Percentiles rank a stretch among this genome's conserved stretches.
Conservation (phyloP, 2,888 invertebrate genomes). For the Callosobruchus maculatus region DNA sequence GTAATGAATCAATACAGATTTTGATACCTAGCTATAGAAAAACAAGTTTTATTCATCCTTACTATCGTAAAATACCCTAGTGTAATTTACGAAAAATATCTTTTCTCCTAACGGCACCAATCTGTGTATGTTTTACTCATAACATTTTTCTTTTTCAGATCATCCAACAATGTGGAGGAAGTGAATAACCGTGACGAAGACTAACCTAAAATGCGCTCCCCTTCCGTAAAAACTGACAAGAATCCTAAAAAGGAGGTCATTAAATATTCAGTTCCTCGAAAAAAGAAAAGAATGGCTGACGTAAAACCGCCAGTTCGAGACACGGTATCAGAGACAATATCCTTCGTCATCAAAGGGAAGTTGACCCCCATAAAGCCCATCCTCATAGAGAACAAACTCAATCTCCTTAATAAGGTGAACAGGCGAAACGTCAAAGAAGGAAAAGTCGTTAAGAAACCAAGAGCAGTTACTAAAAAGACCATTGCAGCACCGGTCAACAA, state of each 20-base stretch:
- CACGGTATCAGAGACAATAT: slow-evolving; percentile 44
- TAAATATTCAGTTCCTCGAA: slow-evolving; percentile 22
- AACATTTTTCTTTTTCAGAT: not conserved
- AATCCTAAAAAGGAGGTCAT: slow-evolving; percentile 13
- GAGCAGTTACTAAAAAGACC: not conserved
- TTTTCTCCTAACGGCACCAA: no score
- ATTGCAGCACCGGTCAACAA: slow-evolving; percentile 6
- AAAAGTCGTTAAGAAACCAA: slow-evolving; percentile 2
- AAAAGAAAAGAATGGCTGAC: slow-evolving; percentile 33
- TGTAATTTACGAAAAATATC: no score
- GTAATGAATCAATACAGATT: no score
- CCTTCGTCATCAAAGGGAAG: slow-evolving; percentile 46
- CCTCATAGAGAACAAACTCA: slow-evolving; percentile 20
- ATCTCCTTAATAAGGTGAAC: slow-evolving; percentile 25
- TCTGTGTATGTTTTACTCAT: no score
- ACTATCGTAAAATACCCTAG: no score
- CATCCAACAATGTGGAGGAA: not conserved
- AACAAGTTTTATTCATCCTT: no score
- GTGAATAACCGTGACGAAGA: not conserved
- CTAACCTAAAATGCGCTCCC: slow-evolving; percentile 16
- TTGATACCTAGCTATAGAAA: no score
- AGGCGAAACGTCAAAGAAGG: slow-evolving; percentile 8
- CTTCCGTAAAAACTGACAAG: slow-evolving; percentile 15
- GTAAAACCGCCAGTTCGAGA: slow-evolving; percentile 34
- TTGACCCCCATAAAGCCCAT: slow-evolving; percentile 39